These are phyloP conservation scores for Sinotaia quadrata DNA, from an alignment of 2,888 invertebrate species.

Conservation along the genomic window DNA sequence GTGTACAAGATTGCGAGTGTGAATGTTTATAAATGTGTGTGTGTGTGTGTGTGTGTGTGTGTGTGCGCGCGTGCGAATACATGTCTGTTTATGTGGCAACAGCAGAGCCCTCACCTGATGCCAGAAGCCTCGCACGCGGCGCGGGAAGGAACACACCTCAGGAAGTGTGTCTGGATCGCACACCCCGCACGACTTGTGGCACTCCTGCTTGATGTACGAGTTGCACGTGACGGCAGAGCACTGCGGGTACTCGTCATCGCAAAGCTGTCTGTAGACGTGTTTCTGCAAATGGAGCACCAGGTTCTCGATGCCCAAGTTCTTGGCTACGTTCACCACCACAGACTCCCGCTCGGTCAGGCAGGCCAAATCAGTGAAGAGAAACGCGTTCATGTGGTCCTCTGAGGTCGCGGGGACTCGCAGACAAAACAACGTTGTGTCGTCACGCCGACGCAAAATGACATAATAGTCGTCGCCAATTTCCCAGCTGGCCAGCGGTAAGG, in stretches of 20 bases:
- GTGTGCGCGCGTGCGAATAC: too few relatives aligned
- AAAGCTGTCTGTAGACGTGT: slow-evolving; percentile 45
- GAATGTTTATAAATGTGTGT: too few relatives aligned
- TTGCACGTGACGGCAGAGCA: slow-evolving; percentile 53
- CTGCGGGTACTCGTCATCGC: slow-evolving; percentile 61
- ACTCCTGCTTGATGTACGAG: slow-evolving; percentile 48
- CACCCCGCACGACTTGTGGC: slow-evolving; percentile 55
- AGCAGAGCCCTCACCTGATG: slow-evolving; percentile 35
- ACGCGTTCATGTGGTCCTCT: slow-evolving; percentile 23
- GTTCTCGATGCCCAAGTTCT: slow-evolving; percentile 26
- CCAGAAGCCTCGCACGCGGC: slow-evolving; percentile 48
- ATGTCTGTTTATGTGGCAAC: background rate
- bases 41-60: too few relatives aligned
- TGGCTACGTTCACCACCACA: background rate
- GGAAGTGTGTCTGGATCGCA: slow-evolving; percentile 49
- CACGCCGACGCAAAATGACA: slow-evolving; percentile 44
- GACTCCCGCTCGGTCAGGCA: slow-evolving; percentile 32
- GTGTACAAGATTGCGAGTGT: too few relatives aligned
- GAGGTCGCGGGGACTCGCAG: slow-evolving; percentile 43
- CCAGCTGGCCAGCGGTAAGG: slow-evolving; percentile 56
- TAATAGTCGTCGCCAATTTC: slow-evolving; percentile 45
- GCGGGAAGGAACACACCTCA: slow-evolving; percentile 51
- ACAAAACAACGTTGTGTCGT: slow-evolving; percentile 50
- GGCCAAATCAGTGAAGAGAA: slow-evolving; percentile 52
- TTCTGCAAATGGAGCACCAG: slow-evolving; percentile 47